Base-by-base conservation (phyloP, 2,888 invertebrate genomes). In the Anaspis maculata region DNA sequence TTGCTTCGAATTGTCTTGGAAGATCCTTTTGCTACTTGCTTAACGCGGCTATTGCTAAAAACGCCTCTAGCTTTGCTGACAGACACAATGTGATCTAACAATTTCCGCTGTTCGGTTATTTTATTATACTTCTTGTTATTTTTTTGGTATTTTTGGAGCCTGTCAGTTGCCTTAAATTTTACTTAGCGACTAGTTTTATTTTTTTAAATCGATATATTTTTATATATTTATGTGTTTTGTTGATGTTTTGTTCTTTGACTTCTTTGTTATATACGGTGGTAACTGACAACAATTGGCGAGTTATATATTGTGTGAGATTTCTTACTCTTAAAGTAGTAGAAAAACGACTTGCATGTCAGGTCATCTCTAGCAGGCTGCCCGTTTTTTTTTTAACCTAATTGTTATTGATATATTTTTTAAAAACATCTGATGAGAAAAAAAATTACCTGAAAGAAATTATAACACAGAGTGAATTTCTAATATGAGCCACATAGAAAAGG, bases 321-420 rank as follows among this genome's bases (percentile, higher is more conserved):
- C 48, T 50, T 48, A 49, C 40, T 19, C 48, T 43, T 38, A 34
- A 31, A 39, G 30, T 32, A 37, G 37, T 28, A 13, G 12, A 24
- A 27, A 15, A 36, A 27, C 27, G 41, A 48, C 45, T 45, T 49
- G 41, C 37, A 41, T 37, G 38, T 49, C 56, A 46, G 49, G 47
- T 50, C 52, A 47, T 46, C 21, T 46, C 50, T 54, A 57, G 56
- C 59, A 59, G 49, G 56, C 54, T 57, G 53, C 52, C 57, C 55
- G 51, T 57, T 37, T 57, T 55, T 54, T 57, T 37, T 57, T 55
- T 54, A 57, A 58, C 56, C 57, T 66, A 64, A 62, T 62, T 64
- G 64, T 65, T 66, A 63, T 61, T 59, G 55, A 58, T 57, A 61
- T 62, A 63, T 62, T 62, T 61, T 31, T 61, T 59, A 56, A 52